Base-by-base conservation (phyloP, 2,113 vertebrate genomes). In the Tenrec ecaudatus region DNA sequence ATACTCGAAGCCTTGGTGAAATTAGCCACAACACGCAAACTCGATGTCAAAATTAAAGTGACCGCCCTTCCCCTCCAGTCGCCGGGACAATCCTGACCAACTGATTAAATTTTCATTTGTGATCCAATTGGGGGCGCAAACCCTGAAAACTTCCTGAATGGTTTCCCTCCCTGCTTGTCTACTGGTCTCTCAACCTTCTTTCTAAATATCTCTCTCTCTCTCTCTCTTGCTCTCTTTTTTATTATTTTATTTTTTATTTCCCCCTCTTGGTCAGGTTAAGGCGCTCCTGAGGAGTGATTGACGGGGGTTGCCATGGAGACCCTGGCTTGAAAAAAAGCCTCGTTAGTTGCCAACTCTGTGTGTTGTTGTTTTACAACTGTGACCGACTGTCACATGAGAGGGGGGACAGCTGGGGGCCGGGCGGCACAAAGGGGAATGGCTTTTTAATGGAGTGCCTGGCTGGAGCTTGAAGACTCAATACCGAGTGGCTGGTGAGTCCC, bases 361-460 rank as follows among this genome's bases (percentile, higher is more conserved):
- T 98, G 98, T 97, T 98, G 97, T 98, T 98, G 98, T 98, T 98
- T 98, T 98, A 98, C 98, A 98, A 98, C 98, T 98, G 98, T 97
- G 98, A 98, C 97, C 97, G 93, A 97, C 96, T 94, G 96, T 98
- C 98, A 98, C 98, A 98, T 98, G 98, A 98, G 98, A 98, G 92
- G 97, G 95, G 98, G 98, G 98, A 98, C 98, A 97, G 98, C 98
- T 98, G 98, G 97, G 98, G 98, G 98, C 98, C 96, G 95, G 92
- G 86, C 90, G 86, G 97, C 97, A 98, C 98, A 98, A 98, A 98
- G 96, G 97, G 94, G 97, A 98, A 98, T 98, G 97, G 98, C 97
- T 98, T 98, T 98, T 98, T 98, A 98, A 98, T 98, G 98, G 98
- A 98, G 98, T 98, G 98, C 97, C 98, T 98, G 98, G 98, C 98